Conservation (phyloP, 2,888 invertebrate genomes). For the Eristalinus aeneus region DNA sequence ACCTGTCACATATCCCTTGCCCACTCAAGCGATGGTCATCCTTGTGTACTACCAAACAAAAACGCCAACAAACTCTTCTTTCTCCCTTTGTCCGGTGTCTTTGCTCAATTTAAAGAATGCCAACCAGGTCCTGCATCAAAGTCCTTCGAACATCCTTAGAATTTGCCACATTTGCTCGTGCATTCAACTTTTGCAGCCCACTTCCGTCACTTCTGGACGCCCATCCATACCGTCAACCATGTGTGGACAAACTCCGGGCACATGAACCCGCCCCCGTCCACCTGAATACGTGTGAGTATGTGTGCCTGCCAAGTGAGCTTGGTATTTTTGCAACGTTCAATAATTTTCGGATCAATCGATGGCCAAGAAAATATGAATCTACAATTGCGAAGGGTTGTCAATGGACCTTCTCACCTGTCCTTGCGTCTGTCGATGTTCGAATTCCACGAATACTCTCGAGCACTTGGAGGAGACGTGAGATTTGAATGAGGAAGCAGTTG, state of each 20-base stretch:
- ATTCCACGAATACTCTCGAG: slow-evolving; percentile 8
- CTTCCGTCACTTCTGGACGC: slow-evolving; percentile 6
- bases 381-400: slow-evolving; percentile 6
- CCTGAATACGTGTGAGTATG: slow-evolving; percentile 22
- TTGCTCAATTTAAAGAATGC: slow-evolving; percentile 15
- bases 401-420: slow-evolving; percentile 36
- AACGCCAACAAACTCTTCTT: background rate
- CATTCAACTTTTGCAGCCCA: slow-evolving; percentile 47
- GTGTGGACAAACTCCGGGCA: background rate
- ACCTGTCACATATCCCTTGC: background rate
- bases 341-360: slow-evolving; percentile 57
- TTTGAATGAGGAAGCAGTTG: background rate
- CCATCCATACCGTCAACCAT: background rate
- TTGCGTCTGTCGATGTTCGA: slow-evolving; percentile 16
- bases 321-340: slow-evolving; percentile 51
- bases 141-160: slow-evolving; percentile 42
- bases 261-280: background rate
- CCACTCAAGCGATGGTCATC: background rate
- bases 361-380: slow-evolving; percentile 16
- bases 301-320: slow-evolving; percentile 51
- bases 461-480: background rate
- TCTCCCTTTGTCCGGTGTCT: background rate
- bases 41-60: background rate
- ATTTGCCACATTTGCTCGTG: slow-evolving; percentile 49
- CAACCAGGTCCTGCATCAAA: slow-evolving; percentile 40